phyloP scores from a whole-genome alignment of 1,140 invertebrate species.

The Orius laevigatus region DNA sequence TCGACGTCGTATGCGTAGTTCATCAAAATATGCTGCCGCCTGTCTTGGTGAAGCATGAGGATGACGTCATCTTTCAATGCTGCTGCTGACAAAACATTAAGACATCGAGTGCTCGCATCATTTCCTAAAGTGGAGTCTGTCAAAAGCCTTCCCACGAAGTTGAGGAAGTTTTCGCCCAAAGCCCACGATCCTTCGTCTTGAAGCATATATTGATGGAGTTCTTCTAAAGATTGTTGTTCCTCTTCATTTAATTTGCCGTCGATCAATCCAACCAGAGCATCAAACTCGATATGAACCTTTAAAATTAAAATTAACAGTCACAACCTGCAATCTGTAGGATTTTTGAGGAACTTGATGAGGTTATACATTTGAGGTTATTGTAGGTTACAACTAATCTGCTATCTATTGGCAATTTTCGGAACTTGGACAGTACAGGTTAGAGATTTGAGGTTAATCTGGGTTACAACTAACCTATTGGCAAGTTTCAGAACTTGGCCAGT shows the following conservation, averaged over 20 bases:
- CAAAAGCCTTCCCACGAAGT: conserved; percentile 52
- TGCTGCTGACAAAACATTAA: conserved; percentile 54
- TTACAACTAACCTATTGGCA: too few relatives aligned
- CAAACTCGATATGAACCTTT: conserved; percentile 44
- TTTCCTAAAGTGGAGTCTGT: conserved; percentile 39
- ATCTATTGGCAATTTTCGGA: too few relatives aligned
- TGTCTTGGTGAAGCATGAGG: conserved; percentile 74
- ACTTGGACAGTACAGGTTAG: too few relatives aligned
- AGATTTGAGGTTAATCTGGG: too few relatives aligned
- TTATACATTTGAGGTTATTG: too few relatives aligned
- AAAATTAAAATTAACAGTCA: too few relatives aligned
- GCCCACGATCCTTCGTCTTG: conserved; percentile 83
- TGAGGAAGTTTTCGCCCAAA: conserved; percentile 70
- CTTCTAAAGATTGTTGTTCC: conserved; percentile 52
- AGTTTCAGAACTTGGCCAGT: too few relatives aligned
- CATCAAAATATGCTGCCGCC: conserved; percentile 75
- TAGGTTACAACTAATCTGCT: too few relatives aligned
- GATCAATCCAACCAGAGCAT: conserved; percentile 39
- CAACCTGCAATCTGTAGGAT: too few relatives aligned
- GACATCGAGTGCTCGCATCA: conserved; percentile 39
- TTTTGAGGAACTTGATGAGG: too few relatives aligned
- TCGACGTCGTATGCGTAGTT: conserved; percentile 76
- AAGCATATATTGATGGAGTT: conserved; percentile 71
- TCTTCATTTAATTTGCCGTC: conserved; percentile 48
- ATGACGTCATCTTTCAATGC: conserved; percentile 81